phyloP scores from a whole-genome alignment of 2,113 vertebrate genomes.

The Dendrocopos noguchii region DNA sequence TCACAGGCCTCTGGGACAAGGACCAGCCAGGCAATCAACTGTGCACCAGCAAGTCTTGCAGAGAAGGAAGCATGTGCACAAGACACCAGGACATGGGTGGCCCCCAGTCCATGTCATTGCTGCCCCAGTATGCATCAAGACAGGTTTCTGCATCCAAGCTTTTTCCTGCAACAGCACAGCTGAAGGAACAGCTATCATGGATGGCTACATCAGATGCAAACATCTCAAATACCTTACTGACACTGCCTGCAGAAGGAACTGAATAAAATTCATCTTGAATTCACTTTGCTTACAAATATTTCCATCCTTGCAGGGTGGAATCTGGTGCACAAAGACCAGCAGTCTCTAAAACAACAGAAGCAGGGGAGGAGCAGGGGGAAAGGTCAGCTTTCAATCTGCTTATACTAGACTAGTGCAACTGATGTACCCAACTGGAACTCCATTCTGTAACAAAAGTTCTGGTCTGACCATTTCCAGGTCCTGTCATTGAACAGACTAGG shows the following conservation, averaged over 20 bases:
- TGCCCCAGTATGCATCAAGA: neutral
- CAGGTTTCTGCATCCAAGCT: neutral
- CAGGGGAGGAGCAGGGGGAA: neutral
- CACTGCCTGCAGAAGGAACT: neutral
- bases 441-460: neutral
- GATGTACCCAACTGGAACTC: neutral
- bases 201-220: neutral
- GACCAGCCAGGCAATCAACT: neutral
- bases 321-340: neutral
- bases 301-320: neutral
- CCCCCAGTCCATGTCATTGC: neutral
- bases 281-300: neutral
- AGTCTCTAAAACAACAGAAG: neutral
- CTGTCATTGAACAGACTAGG: neutral
- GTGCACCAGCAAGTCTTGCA: neutral
- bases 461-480: neutral
- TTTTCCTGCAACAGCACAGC: neutral
- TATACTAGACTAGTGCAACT: neutral
- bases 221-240: neutral
- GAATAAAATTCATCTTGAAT: neutral
- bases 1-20: neutral
- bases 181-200: neutral
- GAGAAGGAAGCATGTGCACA: neutral
- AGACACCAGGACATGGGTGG: neutral
- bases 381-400: neutral